Conservation (phyloP, 2,888 invertebrate genomes). For the Apodemia mormo region DNA sequence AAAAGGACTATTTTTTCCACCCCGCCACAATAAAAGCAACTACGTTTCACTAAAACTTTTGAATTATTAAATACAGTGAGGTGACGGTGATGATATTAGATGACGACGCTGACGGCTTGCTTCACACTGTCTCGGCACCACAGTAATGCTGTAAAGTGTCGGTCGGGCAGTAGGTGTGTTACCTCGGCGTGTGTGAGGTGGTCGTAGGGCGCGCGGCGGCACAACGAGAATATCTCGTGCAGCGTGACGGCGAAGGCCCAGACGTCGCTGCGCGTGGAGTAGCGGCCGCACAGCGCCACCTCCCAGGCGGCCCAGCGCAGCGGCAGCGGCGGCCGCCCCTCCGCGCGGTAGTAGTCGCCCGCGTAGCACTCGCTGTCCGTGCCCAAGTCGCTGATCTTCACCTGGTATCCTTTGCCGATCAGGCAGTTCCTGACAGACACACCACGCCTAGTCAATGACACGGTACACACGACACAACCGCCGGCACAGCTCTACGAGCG, state of each 20-base stretch:
- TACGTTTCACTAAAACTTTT: too few relatives aligned
- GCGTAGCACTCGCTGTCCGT: constrained; percentile 91
- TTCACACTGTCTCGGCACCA: too few relatives aligned
- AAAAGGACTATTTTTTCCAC: too few relatives aligned
- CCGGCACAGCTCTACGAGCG: too few relatives aligned
- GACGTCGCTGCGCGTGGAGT: constrained; percentile 94
- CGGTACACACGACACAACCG: too few relatives aligned
- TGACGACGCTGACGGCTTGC: too few relatives aligned
- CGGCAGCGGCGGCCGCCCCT: constrained; percentile 89
- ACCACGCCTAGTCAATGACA: not conserved
- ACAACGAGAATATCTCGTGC: constrained; percentile 92
- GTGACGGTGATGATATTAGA: too few relatives aligned
- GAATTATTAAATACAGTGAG: too few relatives aligned
- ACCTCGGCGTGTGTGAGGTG: constrained; percentile 89
- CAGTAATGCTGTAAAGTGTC: too few relatives aligned
- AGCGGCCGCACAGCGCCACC: constrained; percentile 88
- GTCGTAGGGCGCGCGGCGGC: constrained; percentile 89
- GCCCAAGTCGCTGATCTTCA: constrained; percentile 93
- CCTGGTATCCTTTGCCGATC: constrained; percentile 90
- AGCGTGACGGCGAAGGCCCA: constrained; percentile 95
- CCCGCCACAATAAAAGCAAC: too few relatives aligned
- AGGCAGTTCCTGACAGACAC: constrained; percentile 87
- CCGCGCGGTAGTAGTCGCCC: constrained; percentile 90
- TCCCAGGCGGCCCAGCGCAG: constrained; percentile 97
- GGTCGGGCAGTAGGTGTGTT: not conserved